Evolutionary conservation across 2,113 vertebrate species (phyloP), one percentile per base, ranked within the genome.

Genomic region (Mesocricetus auratus): DNA sequence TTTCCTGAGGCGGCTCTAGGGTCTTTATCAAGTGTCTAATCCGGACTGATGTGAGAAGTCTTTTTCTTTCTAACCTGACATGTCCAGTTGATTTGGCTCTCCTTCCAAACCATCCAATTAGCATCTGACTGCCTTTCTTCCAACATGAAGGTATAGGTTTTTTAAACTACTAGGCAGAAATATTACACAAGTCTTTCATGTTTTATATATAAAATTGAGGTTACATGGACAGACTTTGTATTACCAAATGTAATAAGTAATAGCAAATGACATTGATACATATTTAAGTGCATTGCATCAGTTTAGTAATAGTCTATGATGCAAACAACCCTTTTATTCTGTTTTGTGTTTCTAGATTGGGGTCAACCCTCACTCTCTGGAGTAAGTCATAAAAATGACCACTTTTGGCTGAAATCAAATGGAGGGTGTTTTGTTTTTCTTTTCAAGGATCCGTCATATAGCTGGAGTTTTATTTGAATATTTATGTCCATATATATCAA

Each of bases 91-190:
- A 71, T 71, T 73, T 96, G 66, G 89, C 47, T 96, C 88, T 93
- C 62, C 58, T 96, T 86, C 75, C 42, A 94, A 90, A 90, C 94
- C 75, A 93, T 88, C 36, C 90, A 93, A 82, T 97, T 96, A 95
- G 95, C 77, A 92, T 88, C 60, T 97, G 94, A 91, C 93, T 97
- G 68, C 77, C 78, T 97, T 92, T 95, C 73, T 95, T 86, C 60
- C 77, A 97, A 93, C 73, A 58, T 92, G 66, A 95, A 94, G 77
- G 90, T 91, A 17, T 95, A 94, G 69, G n/a, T 74, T 97, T 42
- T 73, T 92, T 74, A 95, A 93, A 96, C 36, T 89, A 62, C 53
- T 47, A 89, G 39, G 31, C 66, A 73, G 71, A n/a, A 96, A 90
- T 21, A 81, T 92, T 91, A 94, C 82, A 11, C 45, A 94, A 96